Evolutionary conservation across 2,113 vertebrate genomes (phyloP).

Genomic region (Poicephalus meyeri): DNA sequence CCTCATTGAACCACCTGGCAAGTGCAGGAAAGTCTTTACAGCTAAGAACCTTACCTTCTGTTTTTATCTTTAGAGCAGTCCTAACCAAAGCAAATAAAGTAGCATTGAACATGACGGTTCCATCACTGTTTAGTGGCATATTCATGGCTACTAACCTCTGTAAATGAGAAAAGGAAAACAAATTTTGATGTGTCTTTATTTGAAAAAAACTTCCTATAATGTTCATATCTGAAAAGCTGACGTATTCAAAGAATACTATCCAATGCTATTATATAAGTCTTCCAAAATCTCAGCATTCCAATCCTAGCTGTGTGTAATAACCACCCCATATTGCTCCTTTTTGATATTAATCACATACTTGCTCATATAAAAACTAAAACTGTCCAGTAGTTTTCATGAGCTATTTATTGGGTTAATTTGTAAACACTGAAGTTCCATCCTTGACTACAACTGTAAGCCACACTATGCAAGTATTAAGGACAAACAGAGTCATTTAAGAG

Average conservation of each 20-base stretch:
- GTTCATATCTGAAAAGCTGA: background rate
- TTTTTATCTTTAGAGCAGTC: constrained; percentile 98
- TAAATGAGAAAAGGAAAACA: constrained; percentile 47
- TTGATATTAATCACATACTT: background rate
- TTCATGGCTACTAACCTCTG: constrained; percentile 99
- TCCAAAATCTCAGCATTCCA: background rate
- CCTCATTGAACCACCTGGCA: background rate
- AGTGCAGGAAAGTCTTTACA: background rate
- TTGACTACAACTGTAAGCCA: background rate
- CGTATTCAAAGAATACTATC: background rate
- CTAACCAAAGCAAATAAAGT: constrained; percentile 97
- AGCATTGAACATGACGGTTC: constrained; percentile 98
- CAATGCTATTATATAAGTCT: background rate
- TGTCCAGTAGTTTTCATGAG: background rate
- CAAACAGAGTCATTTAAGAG: background rate
- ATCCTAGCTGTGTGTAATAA: background rate
- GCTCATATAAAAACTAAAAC: background rate
- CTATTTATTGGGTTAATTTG: background rate
- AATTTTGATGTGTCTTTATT: background rate
- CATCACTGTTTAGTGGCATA: constrained; percentile 98
- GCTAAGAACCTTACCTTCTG: constrained; percentile 84
- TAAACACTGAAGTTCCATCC: background rate
- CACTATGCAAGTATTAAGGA: background rate
- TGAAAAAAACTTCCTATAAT: background rate
- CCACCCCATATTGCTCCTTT: background rate